Conservation (phyloP, 2,797 vertebrate genomes). For the Hippoglossus hippoglossus region DNA sequence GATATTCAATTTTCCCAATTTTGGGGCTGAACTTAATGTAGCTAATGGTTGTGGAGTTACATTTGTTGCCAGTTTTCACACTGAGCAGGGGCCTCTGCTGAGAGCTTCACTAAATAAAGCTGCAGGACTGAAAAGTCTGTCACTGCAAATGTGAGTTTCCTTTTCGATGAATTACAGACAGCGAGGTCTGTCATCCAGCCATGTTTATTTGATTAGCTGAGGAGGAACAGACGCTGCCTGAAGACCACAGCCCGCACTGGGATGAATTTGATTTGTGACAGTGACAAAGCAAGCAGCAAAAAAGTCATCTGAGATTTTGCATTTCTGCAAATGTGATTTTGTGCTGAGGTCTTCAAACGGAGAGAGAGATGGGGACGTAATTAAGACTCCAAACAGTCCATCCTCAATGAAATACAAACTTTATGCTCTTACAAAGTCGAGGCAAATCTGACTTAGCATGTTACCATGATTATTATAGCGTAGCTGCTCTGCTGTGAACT, state of each 20-base stretch:
- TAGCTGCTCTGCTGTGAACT: constrained; percentile 3
- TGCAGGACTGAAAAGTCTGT: constrained; percentile 28
- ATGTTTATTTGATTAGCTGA: constrained; percentile 46
- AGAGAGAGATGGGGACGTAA: constrained; percentile 16
- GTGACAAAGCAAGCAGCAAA: constrained; percentile 7
- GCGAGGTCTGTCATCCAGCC: constrained; percentile 31
- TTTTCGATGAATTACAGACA: constrained; percentile 28
- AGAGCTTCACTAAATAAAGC: constrained; percentile 44
- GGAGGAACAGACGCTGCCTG: constrained; percentile 30
- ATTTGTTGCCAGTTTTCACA: constrained; percentile 48
- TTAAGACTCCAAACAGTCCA: constrained; percentile 40
- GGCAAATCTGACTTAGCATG: constrained; percentile 12
- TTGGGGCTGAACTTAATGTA: constrained; percentile 19
- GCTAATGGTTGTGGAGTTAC: constrained; percentile 22
- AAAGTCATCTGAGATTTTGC: constrained; percentile 13
- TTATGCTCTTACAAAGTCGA: constrained; percentile 1
- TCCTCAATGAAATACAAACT: constrained; percentile 31
- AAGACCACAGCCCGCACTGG: constrained; percentile 16
- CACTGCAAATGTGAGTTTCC: constrained; percentile 35
- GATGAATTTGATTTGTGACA: constrained; percentile 43
- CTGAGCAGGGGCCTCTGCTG: constrained; percentile 20
- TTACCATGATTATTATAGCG: constrained; percentile 24
- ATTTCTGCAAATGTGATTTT: constrained; percentile 44
- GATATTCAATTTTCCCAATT: constrained; percentile 7
- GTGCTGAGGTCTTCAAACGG: constrained; percentile 30